These are phyloP conservation scores for Oxyteleia sp. DNA, from an alignment of 2,888 invertebrate species.

Conservation along the genomic window DNA sequence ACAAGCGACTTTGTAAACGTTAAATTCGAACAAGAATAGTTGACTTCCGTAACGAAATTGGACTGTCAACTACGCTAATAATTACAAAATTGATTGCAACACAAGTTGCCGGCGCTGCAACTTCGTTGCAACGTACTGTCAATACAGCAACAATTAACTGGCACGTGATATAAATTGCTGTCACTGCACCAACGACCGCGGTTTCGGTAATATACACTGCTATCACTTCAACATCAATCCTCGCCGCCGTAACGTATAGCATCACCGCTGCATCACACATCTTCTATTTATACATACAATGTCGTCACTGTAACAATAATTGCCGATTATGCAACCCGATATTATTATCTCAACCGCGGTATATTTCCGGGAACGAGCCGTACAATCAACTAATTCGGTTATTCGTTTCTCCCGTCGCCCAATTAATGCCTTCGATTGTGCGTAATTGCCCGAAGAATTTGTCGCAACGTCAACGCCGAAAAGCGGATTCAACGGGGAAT, in stretches of 20 bases:
- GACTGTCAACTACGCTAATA: too few relatives aligned
- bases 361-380: constrained; percentile 7
- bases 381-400: constrained; percentile 4
- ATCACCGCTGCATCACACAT: constrained; percentile 38
- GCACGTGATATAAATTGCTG: constrained; percentile 39
- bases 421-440: not conserved
- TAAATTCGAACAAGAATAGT: too few relatives aligned
- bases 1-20: too few relatives aligned
- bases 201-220: constrained; percentile 32
- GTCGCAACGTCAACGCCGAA: not conserved
- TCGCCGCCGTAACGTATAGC: constrained; percentile 14
- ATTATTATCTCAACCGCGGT: constrained; percentile 12
- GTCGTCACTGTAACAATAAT: constrained; percentile 22
- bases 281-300: constrained; percentile 42
- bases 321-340: constrained; percentile 23
- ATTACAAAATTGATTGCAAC: constrained; percentile 24
- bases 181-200: constrained; percentile 38
- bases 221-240: constrained; percentile 43
- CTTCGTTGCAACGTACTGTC: not conserved
- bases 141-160: constrained; percentile 19
- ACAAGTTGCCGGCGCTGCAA: not conserved
- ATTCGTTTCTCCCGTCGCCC: constrained; percentile 9
- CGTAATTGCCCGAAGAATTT: constrained; percentile 11
- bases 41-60: too few relatives aligned
- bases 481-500: not conserved